Base-by-base conservation (phyloP, 2,113 vertebrate species). In the Lepus americanus region DNA sequence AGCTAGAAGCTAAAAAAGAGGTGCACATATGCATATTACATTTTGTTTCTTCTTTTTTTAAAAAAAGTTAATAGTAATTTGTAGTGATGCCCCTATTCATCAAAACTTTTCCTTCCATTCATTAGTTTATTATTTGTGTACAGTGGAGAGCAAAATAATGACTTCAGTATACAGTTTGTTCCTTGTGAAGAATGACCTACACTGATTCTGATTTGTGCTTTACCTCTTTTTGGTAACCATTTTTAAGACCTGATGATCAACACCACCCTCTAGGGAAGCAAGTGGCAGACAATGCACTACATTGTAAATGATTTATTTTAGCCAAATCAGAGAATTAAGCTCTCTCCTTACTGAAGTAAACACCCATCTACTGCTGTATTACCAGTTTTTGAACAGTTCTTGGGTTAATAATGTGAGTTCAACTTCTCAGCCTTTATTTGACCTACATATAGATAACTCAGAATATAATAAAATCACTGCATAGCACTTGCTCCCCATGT, bases 191-290 rank as follows among this genome's bases (percentile, higher is more conserved):
- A 97, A 95, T 94, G 93, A 89, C 86, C 39, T 84, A 66, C 39
- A 83, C 39, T 44, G 70, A 76, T 90, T 84, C 80, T 95, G 89
- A 96, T 87, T 94, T 95, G 92, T 95, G 83, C 12, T 89, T 16
- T 72, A 83, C 72, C 59, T 96, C 88, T 81, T 93, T 93, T 96
- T 70, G 53, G 90, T 53, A 94, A 91, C 78, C 89, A 76, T 77
- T 97, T 89, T 92, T 79, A 95, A 96, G 86, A 96, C 88, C 4
- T 49, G 79, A 93, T 72, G 85, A 94, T 74, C 88, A 93, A 67
- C 25, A 63, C 27, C 25, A 73, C 89, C 66, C 96, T 89, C 94
- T 88, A 23, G 79, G 92, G 94, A 95, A 90, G 74, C 25, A 86
- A 91, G 79, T 76, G 69, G 81, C 81, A 95, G 64, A 95, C 88